A percentile compares a stretch with the other conserved stretches of the same genome.
These are phyloP conservation scores for Hyperoplus immaculatus DNA, from an alignment of 2,797 vertebrate species.

Conservation along the genomic window DNA sequence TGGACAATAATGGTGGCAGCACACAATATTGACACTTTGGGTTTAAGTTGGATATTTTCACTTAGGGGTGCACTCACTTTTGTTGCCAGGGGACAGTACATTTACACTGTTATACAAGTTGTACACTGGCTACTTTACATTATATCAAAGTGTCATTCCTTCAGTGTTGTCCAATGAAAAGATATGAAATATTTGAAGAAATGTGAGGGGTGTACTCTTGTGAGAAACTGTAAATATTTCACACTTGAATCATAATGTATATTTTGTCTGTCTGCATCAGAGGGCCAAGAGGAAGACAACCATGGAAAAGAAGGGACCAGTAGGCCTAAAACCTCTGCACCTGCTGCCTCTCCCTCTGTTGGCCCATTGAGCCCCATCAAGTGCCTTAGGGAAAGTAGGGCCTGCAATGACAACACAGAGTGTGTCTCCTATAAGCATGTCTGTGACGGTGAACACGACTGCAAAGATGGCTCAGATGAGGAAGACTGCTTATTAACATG, in stretches of 20 bases:
- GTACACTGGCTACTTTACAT: no score
- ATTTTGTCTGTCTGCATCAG: constrained; percentile 30
- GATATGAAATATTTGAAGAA: no score
- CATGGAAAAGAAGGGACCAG: neutral
- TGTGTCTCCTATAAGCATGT: constrained; percentile 85
- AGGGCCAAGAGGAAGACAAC: constrained; percentile 12
- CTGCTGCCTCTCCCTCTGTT: constrained; percentile 50
- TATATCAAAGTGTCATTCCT: no score
- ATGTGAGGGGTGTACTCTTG: no score
- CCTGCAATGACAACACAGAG: constrained; percentile 81
- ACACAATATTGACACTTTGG: no score
- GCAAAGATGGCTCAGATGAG: constrained; percentile 91
- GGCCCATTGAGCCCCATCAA: constrained; percentile 54
- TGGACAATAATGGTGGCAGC: no score
- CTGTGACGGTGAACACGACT: constrained; percentile 91
- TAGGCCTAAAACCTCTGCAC: neutral
- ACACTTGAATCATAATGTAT: neutral
- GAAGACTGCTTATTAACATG: constrained; percentile 80
- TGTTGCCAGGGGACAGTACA: no score
- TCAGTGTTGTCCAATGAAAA: no score
- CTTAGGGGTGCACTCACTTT: no score
- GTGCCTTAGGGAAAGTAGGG: constrained; percentile 70
- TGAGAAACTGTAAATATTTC: neutral
- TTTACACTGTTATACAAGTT: no score
- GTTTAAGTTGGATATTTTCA: no score